Evolutionary conservation across 2,888 invertebrate genomes (phyloP), one percentile per base, ranked within the genome.

Genomic region (Melieria omissa): DNA sequence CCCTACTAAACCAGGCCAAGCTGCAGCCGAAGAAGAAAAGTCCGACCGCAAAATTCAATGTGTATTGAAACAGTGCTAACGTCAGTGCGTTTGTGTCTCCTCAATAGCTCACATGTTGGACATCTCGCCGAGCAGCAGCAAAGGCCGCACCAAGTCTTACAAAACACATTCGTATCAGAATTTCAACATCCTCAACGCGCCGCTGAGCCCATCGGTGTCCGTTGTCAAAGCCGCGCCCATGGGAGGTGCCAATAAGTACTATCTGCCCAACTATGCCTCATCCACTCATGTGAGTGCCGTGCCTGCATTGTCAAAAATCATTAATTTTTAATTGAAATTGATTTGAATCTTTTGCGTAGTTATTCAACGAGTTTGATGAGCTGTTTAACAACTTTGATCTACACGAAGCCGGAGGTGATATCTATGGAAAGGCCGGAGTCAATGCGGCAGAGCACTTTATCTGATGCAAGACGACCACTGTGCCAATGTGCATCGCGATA

Each of bases 291-390:
- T 84, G 76, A 82, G 85, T 73, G 66, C 16, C 29, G 5, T 4
- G n/a, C n/a, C 41, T 9, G 12, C 44, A 49, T 52, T 69, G 45
- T 63, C 49, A 66, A 62, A 29, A 9, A 65, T 49, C 46, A 3
- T 58, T 58, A 14, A 42, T 14, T 74, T 16, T 62, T 73, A 4
- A 69, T 71, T 69, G 68, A 44, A 52, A 72, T 73, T 72, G 44
- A 61, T 55, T 47, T 73, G 14, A 69, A 65, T 72, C 71, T 74
- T 61, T 63, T 64, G 79, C 79, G 5, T 74, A 86, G 86, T 80
- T 85, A 65, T 85, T 83, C 68, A 84, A 82, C 64, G 87, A 85
- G 72, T 86, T 86, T 72, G 84, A 86, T 74, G 80, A 83, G 73
- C 78, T 86, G 66, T 81, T 86, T 65, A 83, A 81, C 75, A 81